Evolutionary conservation across 2,797 vertebrate species (phyloP), one percentile per base, ranked within the genome.

Genomic region (Lateolabrax maculatus): DNA sequence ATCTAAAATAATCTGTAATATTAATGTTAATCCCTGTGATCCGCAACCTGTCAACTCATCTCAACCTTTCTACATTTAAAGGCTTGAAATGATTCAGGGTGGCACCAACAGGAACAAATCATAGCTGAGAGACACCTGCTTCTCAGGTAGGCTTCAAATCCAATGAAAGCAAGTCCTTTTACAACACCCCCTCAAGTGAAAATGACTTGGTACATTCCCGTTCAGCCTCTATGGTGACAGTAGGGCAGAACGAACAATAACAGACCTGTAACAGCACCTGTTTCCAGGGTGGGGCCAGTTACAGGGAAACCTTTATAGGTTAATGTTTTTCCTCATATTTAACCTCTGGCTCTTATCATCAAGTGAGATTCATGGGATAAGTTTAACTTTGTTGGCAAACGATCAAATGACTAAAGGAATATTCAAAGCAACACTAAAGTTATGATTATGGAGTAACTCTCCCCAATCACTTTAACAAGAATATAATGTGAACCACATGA

Each of bases 201-300:
- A 68, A 34, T 49, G 18, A 72, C 80, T 89, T 95, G 95, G 94
- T 93, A 93, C 74, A 76, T 91, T 92, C 95, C 84, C 12, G 48
- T 62, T 79, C 36, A 37, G 85, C 79, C 75, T 83, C 89, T 79
- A 90, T 93, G 78, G 92, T 68, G 90, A 94, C 92, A 70, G 69
- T 23, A 83, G 83, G 73, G 80, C 78, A 76, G 79, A 71, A 66
- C 65, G 61, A 84, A 89, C 79, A 89, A 86, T 66, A 87, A 83
- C 61, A 92, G 75, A 72, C 66, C 57, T 64, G 80, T n/a, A n/a
- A n/a, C n/a, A n/a, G n/a, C 93, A 93, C 92, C 91, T 91, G 92
- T 89, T 84, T 79, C 68, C 62, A 89, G 89, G 95, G 94, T 41
- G 94, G 85, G 84, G 93, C 85, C 57, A 58, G 48, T 52, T 52